Evolutionary conservation across 2,797 vertebrate genomes (phyloP).

Genomic region (Ataeniobius toweri): DNA sequence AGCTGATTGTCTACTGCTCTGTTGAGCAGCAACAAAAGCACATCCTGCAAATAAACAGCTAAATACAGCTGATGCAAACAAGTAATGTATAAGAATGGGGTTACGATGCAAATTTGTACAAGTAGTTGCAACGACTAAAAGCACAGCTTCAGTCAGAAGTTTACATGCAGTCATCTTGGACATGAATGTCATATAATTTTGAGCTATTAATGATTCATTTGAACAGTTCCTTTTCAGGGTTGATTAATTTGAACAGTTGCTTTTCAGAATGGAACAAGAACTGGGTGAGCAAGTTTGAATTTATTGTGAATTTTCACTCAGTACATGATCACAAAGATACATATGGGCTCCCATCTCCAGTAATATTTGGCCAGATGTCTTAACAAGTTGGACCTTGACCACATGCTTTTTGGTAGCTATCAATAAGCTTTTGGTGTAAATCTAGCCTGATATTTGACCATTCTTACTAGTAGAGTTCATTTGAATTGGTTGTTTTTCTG

Average conservation of each 20-base stretch:
- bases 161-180: too few relatives aligned
- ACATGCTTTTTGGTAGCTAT: background rate
- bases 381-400: background rate
- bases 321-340: background rate
- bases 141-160: too few relatives aligned
- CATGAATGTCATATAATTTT: background rate
- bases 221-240: background rate
- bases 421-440: background rate
- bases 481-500: too few relatives aligned
- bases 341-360: background rate
- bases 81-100: too few relatives aligned
- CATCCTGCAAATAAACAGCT: background rate
- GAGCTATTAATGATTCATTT: background rate
- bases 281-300: background rate
- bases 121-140: too few relatives aligned
- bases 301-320: background rate
- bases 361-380: background rate
- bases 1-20: background rate
- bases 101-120: too few relatives aligned
- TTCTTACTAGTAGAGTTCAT: background rate
- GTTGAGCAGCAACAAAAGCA: background rate
- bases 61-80: background rate
- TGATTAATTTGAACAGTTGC: background rate
- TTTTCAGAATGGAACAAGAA: too few relatives aligned
- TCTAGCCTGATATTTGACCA: background rate